These are phyloP conservation scores for Mactromeris polynyma DNA, from an alignment of 2,888 invertebrate species.

Conservation along the genomic window DNA sequence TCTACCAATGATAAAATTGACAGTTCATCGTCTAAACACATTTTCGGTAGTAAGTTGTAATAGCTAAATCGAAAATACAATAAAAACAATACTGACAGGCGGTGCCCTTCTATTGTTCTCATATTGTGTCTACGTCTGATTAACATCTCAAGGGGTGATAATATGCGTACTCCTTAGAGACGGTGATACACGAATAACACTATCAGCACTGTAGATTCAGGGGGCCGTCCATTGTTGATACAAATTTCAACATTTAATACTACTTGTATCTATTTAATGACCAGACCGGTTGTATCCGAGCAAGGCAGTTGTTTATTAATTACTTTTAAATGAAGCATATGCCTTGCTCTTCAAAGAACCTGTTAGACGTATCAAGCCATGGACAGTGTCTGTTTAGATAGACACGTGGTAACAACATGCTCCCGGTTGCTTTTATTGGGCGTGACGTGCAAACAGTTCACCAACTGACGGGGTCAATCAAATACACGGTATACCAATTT, in stretches of 20 bases:
- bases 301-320: constrained; percentile 3
- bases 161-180: no score
- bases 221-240: background rate
- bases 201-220: background rate
- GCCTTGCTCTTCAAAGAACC: constrained; percentile 8
- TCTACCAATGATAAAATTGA: no score
- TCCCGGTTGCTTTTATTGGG: background rate
- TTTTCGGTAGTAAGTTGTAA: no score
- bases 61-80: no score
- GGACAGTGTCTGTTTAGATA: constrained; percentile 18
- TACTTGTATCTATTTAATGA: constrained; percentile 5
- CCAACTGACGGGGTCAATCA: constrained; percentile 15
- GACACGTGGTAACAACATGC: constrained; percentile 5
- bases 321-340: constrained; percentile 23
- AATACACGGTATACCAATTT: background rate
- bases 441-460: constrained; percentile 3
- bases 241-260: constrained; percentile 7
- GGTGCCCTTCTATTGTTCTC: no score
- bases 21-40: no score
- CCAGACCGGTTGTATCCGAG: constrained; percentile 6
- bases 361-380: background rate
- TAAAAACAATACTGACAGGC: no score
- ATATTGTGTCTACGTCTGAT: no score
- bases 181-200: no score
- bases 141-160: no score